Evolutionary conservation across 2,888 invertebrate genomes (phyloP).

Genomic region (Balanococcus diminutus): DNA sequence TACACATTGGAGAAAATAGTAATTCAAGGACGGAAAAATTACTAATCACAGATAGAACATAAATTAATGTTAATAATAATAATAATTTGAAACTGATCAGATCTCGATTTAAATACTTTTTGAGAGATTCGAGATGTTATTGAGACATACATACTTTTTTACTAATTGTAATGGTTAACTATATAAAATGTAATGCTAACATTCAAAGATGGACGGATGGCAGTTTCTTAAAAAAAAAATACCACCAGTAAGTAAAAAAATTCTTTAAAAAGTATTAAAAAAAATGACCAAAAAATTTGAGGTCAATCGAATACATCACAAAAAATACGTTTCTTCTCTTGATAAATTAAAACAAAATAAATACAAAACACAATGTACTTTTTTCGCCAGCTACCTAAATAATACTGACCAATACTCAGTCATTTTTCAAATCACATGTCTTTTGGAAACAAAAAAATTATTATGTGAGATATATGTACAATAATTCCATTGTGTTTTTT

Average conservation of each 20-base stretch:
- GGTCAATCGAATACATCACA: not conserved
- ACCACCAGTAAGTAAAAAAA: not conserved
- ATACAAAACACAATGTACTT: not conserved
- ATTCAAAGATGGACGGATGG: not conserved
- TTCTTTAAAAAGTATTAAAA: not conserved
- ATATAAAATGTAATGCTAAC: not conserved
- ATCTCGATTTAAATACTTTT: not conserved
- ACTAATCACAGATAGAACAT: not conserved
- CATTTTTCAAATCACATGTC: not conserved
- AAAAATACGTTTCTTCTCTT: no score
- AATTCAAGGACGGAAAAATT: not conserved
- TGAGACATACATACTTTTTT: not conserved
- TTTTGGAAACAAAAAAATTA: not conserved
- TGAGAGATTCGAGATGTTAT: not conserved
- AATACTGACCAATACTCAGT: not conserved
- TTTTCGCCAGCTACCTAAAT: not conserved
- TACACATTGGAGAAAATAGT: not conserved
- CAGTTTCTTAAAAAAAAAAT: not conserved
- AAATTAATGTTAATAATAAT: not conserved
- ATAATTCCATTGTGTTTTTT: not conserved
- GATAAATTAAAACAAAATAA: not conserved
- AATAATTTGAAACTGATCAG: not conserved
- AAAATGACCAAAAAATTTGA: not conserved
- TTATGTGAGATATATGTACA: not conserved
- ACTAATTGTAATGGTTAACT: not conserved